Evolutionary conservation across 2,113 vertebrate genomes (phyloP), one percentile per base, ranked within the genome.

Genomic region (Aegithalos caudatus): DNA sequence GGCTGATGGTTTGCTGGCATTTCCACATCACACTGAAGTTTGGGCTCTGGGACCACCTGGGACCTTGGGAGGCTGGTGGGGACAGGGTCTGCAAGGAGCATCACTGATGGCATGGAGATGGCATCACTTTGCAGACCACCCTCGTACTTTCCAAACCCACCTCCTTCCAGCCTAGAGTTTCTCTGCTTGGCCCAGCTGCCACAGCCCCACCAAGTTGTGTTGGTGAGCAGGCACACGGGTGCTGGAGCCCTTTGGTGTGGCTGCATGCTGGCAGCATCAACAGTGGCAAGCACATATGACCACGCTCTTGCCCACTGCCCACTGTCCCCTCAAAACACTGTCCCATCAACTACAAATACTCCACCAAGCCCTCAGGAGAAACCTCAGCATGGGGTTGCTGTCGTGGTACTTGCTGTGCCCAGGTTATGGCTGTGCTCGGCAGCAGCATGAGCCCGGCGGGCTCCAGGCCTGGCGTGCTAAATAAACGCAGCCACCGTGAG

Each of bases 401-500:
- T 50, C 0, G 0, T 48, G 21, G 45, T 60, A 25, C 60, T 86
- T 22, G 79, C 58, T 2, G 6, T 0, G 3, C 62, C 0, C 1
- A 24, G 79, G 51, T 73, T 94, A 81, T 0, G 2, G 27, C 79
- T 79, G 38, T 11, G 66, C 72, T 78, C 6, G 0, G 28, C 29
- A 21, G 71, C 50, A 22, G 67, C 0, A 17, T 0, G 20, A 78
- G 92, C 65, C 86, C 1, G 1, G 67, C 20, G 1, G 87, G 89
- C 87, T 85, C 57, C 47, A 8, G 94, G 79, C 47, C 80, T 47
- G 79, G 51, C 1, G 4, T 60, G 67, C 82, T 90, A 77, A 96
- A 96, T 84, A 94, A 96, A 96, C 92, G 94, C 56, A 70, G 92
- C 62, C 81, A 96, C 92, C 85, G 82, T 90, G 95, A 93, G 96